Conservation (phyloP, 2,113 vertebrate species). For the Notothenia coriiceps region DNA sequence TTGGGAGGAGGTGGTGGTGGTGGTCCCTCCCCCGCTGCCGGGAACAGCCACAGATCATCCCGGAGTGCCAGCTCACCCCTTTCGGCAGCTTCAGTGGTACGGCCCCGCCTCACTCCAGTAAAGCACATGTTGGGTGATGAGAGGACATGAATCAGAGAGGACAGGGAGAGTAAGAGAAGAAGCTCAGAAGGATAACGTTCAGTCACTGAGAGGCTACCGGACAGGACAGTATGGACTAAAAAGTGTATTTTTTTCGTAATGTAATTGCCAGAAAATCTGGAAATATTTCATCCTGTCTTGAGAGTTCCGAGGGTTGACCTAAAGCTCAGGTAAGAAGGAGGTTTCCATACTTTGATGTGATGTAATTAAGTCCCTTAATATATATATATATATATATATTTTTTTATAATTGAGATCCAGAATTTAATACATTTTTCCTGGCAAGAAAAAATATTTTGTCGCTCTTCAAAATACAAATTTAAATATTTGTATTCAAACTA, state of each 20-base stretch:
- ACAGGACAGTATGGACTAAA: not conserved
- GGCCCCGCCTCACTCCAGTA: constrained; percentile 52
- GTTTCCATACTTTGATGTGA: not conserved
- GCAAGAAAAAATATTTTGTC: not conserved
- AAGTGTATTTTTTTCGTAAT: not conserved
- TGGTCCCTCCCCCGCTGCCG: constrained; percentile 57
- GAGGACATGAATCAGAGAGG: constrained; percentile 59
- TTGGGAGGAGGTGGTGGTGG: constrained; percentile 25
- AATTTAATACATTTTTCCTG: not conserved
- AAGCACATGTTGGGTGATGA: constrained; percentile 63
- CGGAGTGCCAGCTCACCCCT: constrained; percentile 68
- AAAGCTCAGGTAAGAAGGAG: constrained; percentile 59
- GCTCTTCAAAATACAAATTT: not conserved
- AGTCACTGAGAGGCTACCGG: not conserved
- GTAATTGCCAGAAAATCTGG: not conserved
- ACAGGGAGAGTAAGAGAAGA: constrained; percentile 26
- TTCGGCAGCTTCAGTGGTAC: constrained; percentile 44
- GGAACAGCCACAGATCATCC: constrained; percentile 53
- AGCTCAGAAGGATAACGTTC: constrained; percentile 17
- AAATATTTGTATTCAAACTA: too few species aligned
- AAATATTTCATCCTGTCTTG: constrained; percentile 17
- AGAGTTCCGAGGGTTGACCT: not conserved
- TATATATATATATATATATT: not conserved
- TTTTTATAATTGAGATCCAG: not conserved
- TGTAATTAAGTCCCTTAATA: not conserved